Percentiles rank a stretch among this genome's conserved stretches.
phyloP scores from a whole-genome alignment of 2,113 vertebrate species.

The Hypanus sabinus region DNA sequence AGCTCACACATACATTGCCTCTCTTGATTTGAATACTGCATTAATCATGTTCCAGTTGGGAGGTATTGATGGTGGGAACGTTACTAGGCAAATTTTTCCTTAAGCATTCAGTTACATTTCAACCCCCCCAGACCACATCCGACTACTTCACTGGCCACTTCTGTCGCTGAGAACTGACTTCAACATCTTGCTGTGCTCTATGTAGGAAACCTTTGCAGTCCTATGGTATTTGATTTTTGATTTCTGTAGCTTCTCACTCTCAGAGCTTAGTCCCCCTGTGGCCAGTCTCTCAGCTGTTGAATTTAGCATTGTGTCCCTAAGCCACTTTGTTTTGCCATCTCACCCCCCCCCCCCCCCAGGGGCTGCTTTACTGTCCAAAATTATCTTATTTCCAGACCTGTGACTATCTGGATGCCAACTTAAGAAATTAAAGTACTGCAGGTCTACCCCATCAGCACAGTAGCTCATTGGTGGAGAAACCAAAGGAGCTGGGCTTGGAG shows the following conservation, averaged over 20 bases:
- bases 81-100: no score
- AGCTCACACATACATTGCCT: not conserved
- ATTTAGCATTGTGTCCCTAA: not conserved
- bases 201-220: not conserved
- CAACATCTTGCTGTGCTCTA: not conserved
- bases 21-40: not conserved
- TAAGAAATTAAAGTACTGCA: no score
- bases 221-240: not conserved
- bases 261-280: not conserved
- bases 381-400: not conserved
- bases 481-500: no score
- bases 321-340: not conserved
- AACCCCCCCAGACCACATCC: not conserved
- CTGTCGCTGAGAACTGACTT: not conserved
- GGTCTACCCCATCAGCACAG: no score
- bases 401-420: not conserved
- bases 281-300: not conserved
- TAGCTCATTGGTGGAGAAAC: no score
- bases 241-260: not conserved
- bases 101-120: not conserved
- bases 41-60: not conserved
- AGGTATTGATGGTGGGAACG: not conserved
- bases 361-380: not conserved
- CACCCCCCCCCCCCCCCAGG: no score
- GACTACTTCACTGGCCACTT: not conserved